Base-by-base conservation (phyloP, 2,113 vertebrate genomes). In the Oenanthe oenanthe region DNA sequence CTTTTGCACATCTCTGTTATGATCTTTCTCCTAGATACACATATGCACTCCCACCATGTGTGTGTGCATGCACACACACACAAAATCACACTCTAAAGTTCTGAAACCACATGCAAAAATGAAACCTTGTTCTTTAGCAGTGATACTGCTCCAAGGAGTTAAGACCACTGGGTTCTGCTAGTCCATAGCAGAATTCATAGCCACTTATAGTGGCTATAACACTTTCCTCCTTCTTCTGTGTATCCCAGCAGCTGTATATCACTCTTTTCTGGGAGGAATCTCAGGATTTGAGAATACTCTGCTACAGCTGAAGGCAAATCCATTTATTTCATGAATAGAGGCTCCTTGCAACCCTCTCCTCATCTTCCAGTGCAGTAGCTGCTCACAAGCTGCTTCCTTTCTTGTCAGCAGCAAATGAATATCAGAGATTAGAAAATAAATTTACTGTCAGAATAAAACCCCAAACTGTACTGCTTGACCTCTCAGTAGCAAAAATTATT, bases 31-130 rank as follows among this genome's bases (percentile, higher is more conserved):
- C 2, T 80, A 45, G 36, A 51, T 26, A 24, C 10, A 61, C 18
- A 24, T 28, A 32, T 4, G 28, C n/a, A 40, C 8, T 32, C 6
- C 7, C 1, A 8, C 6, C 2, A 0, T 40, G 36, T 0, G 0
- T 38, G 15, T 25, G 22, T 13, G 8, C 32, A 18, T 6, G 6
- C 20, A 17, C 18, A n/a, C 18, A 48, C 34, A 19, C 7, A 38
- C 3, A 47, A 56, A 87, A 57, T 40, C 42, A 32, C 50, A 36
- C 7, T 53, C 45, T 73, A 43, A 80, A 84, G 13, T 38, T 51
- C 45, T 61, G 24, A 70, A 86, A 66, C 24, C 2, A 0, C 32
- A 47, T 21, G 5, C 9, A 28, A 5, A 36, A 45, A 50, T 51
- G 36, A 40, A 78, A 61, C 13, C 8, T 9, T 42, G 31, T 31